phyloP scores from a whole-genome alignment of 1,140 invertebrate species.

The Leptinotarsa defecta region DNA sequence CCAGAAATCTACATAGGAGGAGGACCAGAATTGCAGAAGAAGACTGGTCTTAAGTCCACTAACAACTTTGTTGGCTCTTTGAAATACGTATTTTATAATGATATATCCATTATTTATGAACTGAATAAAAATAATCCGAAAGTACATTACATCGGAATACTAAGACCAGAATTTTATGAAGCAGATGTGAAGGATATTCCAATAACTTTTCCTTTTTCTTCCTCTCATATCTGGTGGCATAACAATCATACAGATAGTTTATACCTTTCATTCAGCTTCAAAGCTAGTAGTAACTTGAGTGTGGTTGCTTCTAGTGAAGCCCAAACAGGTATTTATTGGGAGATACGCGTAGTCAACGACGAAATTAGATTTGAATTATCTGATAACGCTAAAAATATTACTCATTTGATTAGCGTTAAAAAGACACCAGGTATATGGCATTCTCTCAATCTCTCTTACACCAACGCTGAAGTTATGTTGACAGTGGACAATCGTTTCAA shows the following conservation, averaged over 20 bases:
- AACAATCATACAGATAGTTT: constrained; percentile 72
- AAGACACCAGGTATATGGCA: constrained; percentile 79
- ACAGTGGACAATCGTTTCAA: constrained; percentile 76
- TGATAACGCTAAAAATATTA: constrained; percentile 71
- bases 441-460: constrained; percentile 76
- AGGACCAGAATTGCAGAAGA: constrained; percentile 73
- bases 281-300: constrained; percentile 80
- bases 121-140: constrained; percentile 80
- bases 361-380: constrained; percentile 81
- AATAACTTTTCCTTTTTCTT: constrained; percentile 88
- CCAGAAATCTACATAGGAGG: constrained; percentile 90
- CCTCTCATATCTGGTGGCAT: constrained; percentile 85
- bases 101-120: constrained; percentile 87
- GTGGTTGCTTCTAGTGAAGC: constrained; percentile 84
- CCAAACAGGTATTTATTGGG: constrained; percentile 76
- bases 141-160: constrained; percentile 70
- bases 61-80: constrained; percentile 84
- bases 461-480: constrained; percentile 72
- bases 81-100: constrained; percentile 92
- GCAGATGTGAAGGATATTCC: constrained; percentile 85
- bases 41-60: constrained; percentile 71
- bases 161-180: constrained; percentile 82
- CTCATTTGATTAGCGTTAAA: constrained; percentile 76
- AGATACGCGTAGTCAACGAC: constrained; percentile 82
- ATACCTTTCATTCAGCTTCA: constrained; percentile 85